Percentiles rank a stretch among this genome's conserved stretches.
These are phyloP conservation scores for Apis laboriosa DNA, from an alignment of 1,140 invertebrate species.

Conservation along the genomic window DNA sequence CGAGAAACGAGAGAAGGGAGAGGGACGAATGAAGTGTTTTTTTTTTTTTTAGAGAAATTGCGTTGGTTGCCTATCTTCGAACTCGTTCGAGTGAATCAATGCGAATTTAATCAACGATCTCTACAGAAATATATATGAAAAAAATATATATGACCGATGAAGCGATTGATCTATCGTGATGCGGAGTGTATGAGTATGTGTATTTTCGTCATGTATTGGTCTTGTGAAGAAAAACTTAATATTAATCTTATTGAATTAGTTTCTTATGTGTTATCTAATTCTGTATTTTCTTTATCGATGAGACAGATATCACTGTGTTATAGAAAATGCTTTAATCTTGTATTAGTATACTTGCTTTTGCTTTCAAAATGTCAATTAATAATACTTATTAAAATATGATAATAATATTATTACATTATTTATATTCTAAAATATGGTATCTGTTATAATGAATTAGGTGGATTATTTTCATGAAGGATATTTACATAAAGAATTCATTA, in stretches of 20 bases:
- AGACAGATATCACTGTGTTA: conserved; percentile 1
- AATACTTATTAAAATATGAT: too few relatives aligned
- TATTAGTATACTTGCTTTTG: background rate
- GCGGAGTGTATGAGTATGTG: conserved; percentile 27
- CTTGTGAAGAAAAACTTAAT: conserved; percentile 42
- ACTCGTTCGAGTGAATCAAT: conserved; percentile 66
- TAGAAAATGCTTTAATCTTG: conserved; percentile 31
- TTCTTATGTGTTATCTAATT: conserved; percentile 15
- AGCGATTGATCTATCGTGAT: conserved; percentile 49
- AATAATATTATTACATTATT: too few relatives aligned
- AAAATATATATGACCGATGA: conserved; percentile 35
- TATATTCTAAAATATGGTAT: too few relatives aligned
- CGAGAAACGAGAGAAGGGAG: too few relatives aligned
- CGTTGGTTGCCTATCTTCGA: conserved; percentile 40
- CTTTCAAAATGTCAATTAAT: background rate
- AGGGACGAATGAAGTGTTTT: background rate
- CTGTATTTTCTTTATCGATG: conserved; percentile 25
- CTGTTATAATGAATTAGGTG: too few relatives aligned
- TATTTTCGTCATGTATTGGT: conserved; percentile 26
- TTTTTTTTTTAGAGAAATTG: background rate
- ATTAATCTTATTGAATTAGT: conserved; percentile 48
- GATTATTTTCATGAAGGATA: too few relatives aligned
- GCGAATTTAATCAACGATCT: conserved; percentile 66
- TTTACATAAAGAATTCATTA: too few relatives aligned
- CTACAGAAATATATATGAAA: conserved; percentile 47